Evolutionary conservation across 2,797 vertebrate genomes (phyloP), one percentile per base, ranked within the genome.

Genomic region (Chiroxiphia lanceolata): DNA sequence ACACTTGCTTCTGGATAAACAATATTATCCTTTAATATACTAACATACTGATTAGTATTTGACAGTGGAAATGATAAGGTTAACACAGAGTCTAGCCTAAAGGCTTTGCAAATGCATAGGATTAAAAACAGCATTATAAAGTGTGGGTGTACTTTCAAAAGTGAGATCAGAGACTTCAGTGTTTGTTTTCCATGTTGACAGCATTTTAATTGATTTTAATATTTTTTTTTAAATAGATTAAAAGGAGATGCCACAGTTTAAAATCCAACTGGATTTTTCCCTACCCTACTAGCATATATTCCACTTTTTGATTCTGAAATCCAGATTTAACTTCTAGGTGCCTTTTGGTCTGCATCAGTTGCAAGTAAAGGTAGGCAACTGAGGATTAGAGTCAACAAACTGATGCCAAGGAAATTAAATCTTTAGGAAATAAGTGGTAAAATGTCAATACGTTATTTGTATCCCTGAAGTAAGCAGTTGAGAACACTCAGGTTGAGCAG

Each of bases 81-180:
- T 92, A 90, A 93, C 80, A 92, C 31, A 20, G 1, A 91, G 60
- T 69, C 85, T 60, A 87, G 74, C 87, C 74, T 90, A 88, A 77
- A 79, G 83, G 86, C 90, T 96, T 89, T 89, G 87, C 87, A 87
- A 89, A 93, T 65, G 94, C 87, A 71, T 15, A 92, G 75, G 84
- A 88, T 87, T 93, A 80, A 91, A 86, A 87, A 25, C 68, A 93
- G 89, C 83, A 65, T 56, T 81, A 40, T 56, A 72, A 95, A 97
- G 95, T 89, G 93, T 83, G 92, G 60, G 44, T 83, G 57, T 95
- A 94, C 94, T 84, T 74, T 65, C 68, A 68, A 65, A 93, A 95
- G 95, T 83, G 90, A 89, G 53, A 96, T 90, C 90, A 92, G 87
- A 89, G 75, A 67, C 29, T 77, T 51, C 31, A 45, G 59, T 42